Base-by-base conservation (phyloP, 2,113 vertebrate species). In the Cebidichthys violaceus region DNA sequence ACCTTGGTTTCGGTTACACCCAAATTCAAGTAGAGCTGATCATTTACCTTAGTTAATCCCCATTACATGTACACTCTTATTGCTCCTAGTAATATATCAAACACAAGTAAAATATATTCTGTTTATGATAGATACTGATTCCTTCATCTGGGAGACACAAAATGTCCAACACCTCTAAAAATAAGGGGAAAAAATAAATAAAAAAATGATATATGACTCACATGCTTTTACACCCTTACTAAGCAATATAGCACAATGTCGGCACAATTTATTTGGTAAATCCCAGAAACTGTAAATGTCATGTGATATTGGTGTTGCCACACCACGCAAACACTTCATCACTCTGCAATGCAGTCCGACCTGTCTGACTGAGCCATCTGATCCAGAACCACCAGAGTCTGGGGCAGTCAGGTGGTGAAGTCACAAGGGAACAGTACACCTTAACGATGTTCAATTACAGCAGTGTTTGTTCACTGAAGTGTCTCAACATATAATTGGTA, bases 1-100 rank as follows among this genome's bases (percentile, higher is more conserved):
- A 45, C 0, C 1, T 68, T 0, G 0, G 87, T 91, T 91, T 93
- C 35, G 37, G 88, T 83, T 57, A 88, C 86, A 87, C 86, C 90
- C 41, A 0, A 69, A 2, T 39, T 33, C 4, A 43, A 68, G 45
- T 0, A 37, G 18, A 18, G 29, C 43, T 13, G 0, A 70, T 8
- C 39, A n/a, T 9, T 27, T 17, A 15, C 8, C 35, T 17, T 11
- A 20, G 22, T 27, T 52, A 54, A 66, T 9, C 6, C n/a, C 47
- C 55, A 15, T 15, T 2, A 59, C 1, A 2, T 2, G 20, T 37
- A 54, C 13, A 55, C 18, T 57, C 18, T 50, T 50, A 18, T n/a
- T 45, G 6, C n/a, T 47, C 4, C 9, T 11, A 41, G 4, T 54
- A 2, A 18, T 15, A 11, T 1, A 43, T 8, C 2, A 10, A 0